Evolutionary conservation across 2,797 vertebrate genomes (phyloP), one percentile per base, ranked within the genome.

Genomic region (Melanotaenia boesemani): DNA sequence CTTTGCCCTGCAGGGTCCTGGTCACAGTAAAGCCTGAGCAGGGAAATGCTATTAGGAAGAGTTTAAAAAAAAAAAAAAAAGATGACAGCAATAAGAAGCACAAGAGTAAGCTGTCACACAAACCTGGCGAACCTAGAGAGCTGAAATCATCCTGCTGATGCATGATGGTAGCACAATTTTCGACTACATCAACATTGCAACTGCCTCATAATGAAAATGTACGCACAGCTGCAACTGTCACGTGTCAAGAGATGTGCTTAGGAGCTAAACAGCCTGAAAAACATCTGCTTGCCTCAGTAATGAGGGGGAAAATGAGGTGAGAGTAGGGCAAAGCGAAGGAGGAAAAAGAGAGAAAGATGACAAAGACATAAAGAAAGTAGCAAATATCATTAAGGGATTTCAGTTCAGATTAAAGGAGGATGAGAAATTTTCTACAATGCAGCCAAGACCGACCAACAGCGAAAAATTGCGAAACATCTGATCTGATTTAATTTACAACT

Each of bases 31-130:
- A 79, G 44, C 8, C 26, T 62, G 55, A 63, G 59, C 67, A 68
- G 60, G 70, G 10, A 79, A 77, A 83, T 74, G 75, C 66, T 81
- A 86, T 89, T 85, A 83, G 67, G 72, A 72, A 61, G 37, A 75
- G 70, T 55, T 30, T 0, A 5, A 30, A 30, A 30, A 30, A 30
- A 28, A n/a, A 71, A 69, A 56, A 52, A 62, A n/a, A 80, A 56
- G 70, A 76, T 50, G 71, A 74, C 75, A 67, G 37, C 77, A 72
- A 79, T 55, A 63, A 52, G 30, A 36, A 58, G 34, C 71, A 58
- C 0, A 50, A 59, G 22, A 74, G 36, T 28, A 26, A 73, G 66
- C 62, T 57, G 55, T 80, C 57, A 55, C 28, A 70, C 41, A 59
- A 72, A 72, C 72, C 69, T 32, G 80, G 46, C 68, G 61, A 79